phyloP scores from a whole-genome alignment of 2,888 invertebrate species.

The Drosophila affinis region DNA sequence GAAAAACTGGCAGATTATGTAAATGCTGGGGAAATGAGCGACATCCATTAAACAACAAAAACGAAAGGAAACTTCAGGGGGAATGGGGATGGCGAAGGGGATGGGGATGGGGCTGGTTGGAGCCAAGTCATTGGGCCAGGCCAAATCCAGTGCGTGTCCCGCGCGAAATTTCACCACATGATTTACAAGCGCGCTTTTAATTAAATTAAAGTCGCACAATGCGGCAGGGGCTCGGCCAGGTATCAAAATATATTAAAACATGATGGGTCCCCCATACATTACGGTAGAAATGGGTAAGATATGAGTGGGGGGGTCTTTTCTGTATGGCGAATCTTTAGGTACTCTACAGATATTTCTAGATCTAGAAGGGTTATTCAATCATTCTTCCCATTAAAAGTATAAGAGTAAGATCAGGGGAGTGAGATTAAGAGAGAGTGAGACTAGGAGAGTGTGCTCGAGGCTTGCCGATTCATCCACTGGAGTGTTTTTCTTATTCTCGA shows the following conservation, averaged over 20 bases:
- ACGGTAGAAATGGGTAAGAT: background rate
- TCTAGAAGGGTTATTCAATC: too few species aligned
- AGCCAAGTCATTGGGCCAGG: slow-evolving; percentile 25
- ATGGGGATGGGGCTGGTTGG: slow-evolving; percentile 15
- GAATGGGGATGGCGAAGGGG: background rate
- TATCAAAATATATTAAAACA: slow-evolving; percentile 21
- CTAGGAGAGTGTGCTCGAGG: too few species aligned
- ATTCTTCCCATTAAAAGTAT: too few species aligned
- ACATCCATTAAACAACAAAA: slow-evolving; percentile 34
- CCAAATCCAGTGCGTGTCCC: slow-evolving; percentile 12
- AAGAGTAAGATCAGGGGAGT: too few species aligned
- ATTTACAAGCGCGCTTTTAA: slow-evolving; percentile 23
- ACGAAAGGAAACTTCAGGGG: slow-evolving; percentile 4
- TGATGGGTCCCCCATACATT: slow-evolving; percentile 8
- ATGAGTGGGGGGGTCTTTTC: too few species aligned
- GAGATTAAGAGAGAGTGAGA: too few species aligned
- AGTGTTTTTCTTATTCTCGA: too few species aligned
- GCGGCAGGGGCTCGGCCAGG: background rate
- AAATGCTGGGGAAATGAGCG: slow-evolving; percentile 54
- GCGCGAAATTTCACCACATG: slow-evolving; percentile 23
- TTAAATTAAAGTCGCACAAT: slow-evolving; percentile 17
- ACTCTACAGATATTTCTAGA: background rate
- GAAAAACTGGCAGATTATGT: slow-evolving; percentile 57
- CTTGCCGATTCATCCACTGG: too few species aligned
- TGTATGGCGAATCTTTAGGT: background rate